Evolutionary conservation across 2,797 vertebrate species (phyloP).

Genomic region (Kryptolebias ocellatus): DNA sequence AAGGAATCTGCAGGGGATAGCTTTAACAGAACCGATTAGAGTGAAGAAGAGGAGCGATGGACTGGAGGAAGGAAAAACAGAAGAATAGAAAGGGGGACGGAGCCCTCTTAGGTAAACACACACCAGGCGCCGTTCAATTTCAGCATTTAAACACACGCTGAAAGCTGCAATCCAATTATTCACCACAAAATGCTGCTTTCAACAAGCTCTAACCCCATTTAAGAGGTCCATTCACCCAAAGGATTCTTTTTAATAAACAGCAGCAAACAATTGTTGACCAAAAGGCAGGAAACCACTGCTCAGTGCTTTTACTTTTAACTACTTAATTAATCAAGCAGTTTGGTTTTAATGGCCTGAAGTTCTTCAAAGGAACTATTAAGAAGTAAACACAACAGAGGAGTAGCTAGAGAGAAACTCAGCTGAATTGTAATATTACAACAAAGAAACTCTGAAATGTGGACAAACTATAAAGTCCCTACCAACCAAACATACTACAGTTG

Average conservation of each 20-base stretch:
- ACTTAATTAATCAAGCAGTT: constrained; percentile 71
- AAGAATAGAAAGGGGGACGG: constrained; percentile 25
- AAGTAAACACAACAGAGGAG: constrained; percentile 33
- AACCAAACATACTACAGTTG: constrained; percentile 1
- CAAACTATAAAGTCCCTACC: background rate
- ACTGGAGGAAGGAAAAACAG: constrained; percentile 33
- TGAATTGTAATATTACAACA: constrained; percentile 20
- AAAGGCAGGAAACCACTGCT: constrained; percentile 66
- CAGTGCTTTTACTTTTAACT: constrained; percentile 58
- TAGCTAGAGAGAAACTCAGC: constrained; percentile 22
- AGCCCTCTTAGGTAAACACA: constrained; percentile 74
- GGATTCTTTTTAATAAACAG: constrained; percentile 74
- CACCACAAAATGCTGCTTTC: constrained; percentile 65
- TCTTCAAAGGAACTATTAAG: constrained; percentile 61
- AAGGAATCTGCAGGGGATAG: constrained; percentile 63
- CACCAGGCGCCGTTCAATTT: constrained; percentile 73
- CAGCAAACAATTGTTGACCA: constrained; percentile 66
- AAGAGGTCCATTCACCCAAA: constrained; percentile 73
- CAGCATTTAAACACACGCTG: constrained; percentile 69
- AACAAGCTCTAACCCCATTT: constrained; percentile 73
- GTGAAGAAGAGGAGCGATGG: constrained; percentile 48
- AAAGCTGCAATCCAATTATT: constrained; percentile 78
- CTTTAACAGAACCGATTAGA: constrained; percentile 73
- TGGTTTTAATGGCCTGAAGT: constrained; percentile 46
- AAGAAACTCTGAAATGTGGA: constrained; percentile 24